These are phyloP conservation scores for Azemiops feae DNA, from an alignment of 2,113 vertebrate species.

Conservation along the genomic window DNA sequence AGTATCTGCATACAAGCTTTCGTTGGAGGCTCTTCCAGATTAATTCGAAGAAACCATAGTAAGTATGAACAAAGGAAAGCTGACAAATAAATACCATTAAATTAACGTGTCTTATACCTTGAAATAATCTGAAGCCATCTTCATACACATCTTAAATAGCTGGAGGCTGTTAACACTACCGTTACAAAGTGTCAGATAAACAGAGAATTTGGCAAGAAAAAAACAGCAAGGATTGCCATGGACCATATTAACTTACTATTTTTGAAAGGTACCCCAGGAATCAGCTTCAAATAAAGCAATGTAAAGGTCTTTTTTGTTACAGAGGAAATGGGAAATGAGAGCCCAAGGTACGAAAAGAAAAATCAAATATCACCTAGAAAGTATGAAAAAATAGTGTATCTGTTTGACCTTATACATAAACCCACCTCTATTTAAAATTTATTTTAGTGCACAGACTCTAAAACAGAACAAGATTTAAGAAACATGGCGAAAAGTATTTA, in stretches of 20 bases:
- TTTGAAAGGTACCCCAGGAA: background rate
- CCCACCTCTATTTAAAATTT: background rate
- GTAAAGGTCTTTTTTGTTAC: background rate
- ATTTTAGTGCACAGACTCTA: background rate
- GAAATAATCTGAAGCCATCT: background rate
- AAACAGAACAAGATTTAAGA: background rate
- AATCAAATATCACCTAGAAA: background rate
- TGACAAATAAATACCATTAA: background rate
- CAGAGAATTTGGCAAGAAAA: background rate
- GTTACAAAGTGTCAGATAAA: background rate
- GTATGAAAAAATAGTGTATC: background rate
- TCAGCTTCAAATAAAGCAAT: conserved; percentile 16
- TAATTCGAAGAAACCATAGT: background rate
- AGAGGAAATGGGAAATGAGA: conserved; percentile 18
- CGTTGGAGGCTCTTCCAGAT: background rate
- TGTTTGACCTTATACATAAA: background rate
- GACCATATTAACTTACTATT: background rate
- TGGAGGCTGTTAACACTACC: background rate
- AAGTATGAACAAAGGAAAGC: background rate
- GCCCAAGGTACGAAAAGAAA: background rate
- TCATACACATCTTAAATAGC: background rate
- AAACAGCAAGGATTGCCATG: background rate
- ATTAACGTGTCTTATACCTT: background rate
- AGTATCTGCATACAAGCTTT: background rate
- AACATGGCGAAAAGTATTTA: background rate